These are phyloP conservation scores for Phyllostomus hastatus DNA, from an alignment of 2,113 vertebrate genomes.

Conservation along the genomic window DNA sequence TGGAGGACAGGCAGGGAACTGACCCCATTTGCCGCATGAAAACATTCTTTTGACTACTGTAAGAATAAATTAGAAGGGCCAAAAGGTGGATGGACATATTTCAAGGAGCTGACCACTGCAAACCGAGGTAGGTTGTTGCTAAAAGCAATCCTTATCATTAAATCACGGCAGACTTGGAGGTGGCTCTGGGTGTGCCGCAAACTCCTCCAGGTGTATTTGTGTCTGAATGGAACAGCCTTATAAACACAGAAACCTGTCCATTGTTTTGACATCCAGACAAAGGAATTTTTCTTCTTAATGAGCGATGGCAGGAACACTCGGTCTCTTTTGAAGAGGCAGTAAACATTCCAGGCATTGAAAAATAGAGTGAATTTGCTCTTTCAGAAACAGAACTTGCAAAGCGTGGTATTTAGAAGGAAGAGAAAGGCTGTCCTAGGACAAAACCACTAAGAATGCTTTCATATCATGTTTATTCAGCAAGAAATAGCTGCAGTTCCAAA, in stretches of 20 bases:
- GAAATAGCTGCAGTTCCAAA: not conserved
- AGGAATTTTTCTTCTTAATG: constrained; percentile 10
- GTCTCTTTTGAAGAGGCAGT: constrained; percentile 17
- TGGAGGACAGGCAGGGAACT: not conserved
- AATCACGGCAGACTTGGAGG: not conserved
- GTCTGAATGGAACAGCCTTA: not conserved
- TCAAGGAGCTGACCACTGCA: not conserved
- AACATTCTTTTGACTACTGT: not conserved
- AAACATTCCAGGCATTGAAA: not conserved
- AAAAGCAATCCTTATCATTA: not conserved
- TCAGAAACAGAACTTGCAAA: constrained; percentile 16
- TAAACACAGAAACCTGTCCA: constrained; percentile 6
- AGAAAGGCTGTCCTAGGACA: not conserved
- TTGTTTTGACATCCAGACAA: constrained; percentile 35
- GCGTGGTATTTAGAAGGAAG: constrained; percentile 26
- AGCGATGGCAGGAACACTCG: not conserved
- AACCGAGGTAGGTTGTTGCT: not conserved
- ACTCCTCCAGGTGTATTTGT: not conserved
- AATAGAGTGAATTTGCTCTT: not conserved
- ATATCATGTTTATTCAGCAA: constrained; percentile 26
- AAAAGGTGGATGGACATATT: not conserved
- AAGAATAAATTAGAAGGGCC: not conserved
- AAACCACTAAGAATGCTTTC: constrained; percentile 9
- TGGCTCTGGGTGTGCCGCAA: not conserved
- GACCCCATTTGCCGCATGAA: not conserved